These are phyloP conservation scores for Penaeus indicus DNA, from an alignment of 1,140 invertebrate genomes.

Conservation along the genomic window DNA sequence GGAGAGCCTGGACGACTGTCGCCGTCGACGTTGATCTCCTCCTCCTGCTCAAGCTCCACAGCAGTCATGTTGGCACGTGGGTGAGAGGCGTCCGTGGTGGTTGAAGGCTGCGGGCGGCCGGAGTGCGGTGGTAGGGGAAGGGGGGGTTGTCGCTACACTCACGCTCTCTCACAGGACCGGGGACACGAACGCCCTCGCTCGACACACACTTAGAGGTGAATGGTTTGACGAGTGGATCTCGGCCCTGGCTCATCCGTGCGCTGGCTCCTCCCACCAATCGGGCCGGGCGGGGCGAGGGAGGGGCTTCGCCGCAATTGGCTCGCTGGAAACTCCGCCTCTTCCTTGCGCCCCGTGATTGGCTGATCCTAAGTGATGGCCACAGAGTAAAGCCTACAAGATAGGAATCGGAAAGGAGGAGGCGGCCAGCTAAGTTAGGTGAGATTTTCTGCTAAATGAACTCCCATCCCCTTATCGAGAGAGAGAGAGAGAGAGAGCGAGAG, in stretches of 20 bases:
- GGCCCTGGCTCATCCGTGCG: slow-evolving; percentile 27
- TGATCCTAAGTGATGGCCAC: slow-evolving; percentile 55
- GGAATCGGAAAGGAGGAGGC: slow-evolving; percentile 63
- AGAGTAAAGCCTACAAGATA: slow-evolving; percentile 60
- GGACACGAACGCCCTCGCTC: slow-evolving; percentile 47
- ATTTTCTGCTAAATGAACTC: slow-evolving; percentile 64
- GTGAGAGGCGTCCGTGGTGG: slow-evolving; percentile 37
- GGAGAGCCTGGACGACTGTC: slow-evolving; percentile 65
- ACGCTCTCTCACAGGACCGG: background rate
- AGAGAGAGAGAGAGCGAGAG: too few species aligned
- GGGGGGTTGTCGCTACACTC: background rate
- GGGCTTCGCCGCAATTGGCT: slow-evolving; percentile 41
- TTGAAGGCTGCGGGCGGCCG: background rate
- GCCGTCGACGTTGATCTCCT: slow-evolving; percentile 67
- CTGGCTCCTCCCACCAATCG: slow-evolving; percentile 41
- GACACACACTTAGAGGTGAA: slow-evolving; percentile 50
- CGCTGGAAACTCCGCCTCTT: slow-evolving; percentile 26
- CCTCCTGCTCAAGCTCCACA: slow-evolving; percentile 66
- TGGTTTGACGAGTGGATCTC: slow-evolving; percentile 29
- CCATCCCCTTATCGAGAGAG: slow-evolving; percentile 43
- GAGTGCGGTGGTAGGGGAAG: background rate
- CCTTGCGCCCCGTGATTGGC: slow-evolving; percentile 46
- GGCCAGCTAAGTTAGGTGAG: slow-evolving; percentile 59
- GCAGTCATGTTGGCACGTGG: slow-evolving; percentile 58
- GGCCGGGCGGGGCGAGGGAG: slow-evolving; percentile 43